Evolutionary conservation across 2,888 invertebrate species (phyloP), one percentile per base, ranked within the genome.

Genomic region (Leptinotarsa juncta): DNA sequence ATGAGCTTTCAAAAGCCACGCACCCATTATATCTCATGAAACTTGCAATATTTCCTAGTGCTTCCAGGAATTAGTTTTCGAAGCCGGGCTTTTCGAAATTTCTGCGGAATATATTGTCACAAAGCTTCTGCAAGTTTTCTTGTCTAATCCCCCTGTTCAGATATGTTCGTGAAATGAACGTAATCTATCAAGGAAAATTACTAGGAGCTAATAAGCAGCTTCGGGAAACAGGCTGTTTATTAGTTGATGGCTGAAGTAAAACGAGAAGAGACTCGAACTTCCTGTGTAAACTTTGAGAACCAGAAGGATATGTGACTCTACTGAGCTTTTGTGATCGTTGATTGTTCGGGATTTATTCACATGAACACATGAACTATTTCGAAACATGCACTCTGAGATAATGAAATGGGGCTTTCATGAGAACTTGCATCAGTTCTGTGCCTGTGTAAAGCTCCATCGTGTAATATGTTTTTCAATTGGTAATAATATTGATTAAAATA

Each of bases 11-110:
- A 16, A n/a, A 16, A 62, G 62, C 62, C 62, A 42, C 42, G 32
- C 32, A 32, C 20, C 60, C 62, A 62, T 62, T 62, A 62, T 26
- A 62, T n/a, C 62, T 62, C 42, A 62, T 62, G 26, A 32, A 62
- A 62, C 32, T 62, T 62, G 62, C 62, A 62, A 18, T 42, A 42
- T 32, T 42, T 62, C 42, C 4, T 26, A 62, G 62, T 57, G 32
- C 60, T 60, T 23, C 12, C 18, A 32, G n/a, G 14, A 42, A 62
- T 62, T 16, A 42, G 62, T 62, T 32, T 20, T 62, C 62, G 32
- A 62, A 62, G 7, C 16, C 62, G n/a, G 16, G 16, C 62, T 32
- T 23, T 60, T 42, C 16, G 62, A 62, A 62, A 62, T 60, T 53
- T 18, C 57, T 18, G 23, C 23, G 14, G 57, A 15, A 57, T 57